These are phyloP conservation scores for Glareola pratincola DNA, from an alignment of 2,113 vertebrate genomes.

Conservation along the genomic window DNA sequence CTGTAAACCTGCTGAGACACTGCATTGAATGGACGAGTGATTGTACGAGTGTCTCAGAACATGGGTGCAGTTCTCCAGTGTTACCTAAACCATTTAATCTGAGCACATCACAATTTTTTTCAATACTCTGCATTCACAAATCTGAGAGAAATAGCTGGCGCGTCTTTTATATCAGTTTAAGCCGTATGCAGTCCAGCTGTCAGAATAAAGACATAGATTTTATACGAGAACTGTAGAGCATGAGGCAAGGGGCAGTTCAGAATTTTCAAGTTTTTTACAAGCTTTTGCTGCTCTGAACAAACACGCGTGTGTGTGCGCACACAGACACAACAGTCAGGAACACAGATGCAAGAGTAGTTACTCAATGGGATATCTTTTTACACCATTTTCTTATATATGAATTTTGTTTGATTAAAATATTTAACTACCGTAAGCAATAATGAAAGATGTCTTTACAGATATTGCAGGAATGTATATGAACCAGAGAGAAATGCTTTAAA, in stretches of 20 bases:
- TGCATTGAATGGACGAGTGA: constrained; percentile 41
- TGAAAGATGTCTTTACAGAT: constrained; percentile 70
- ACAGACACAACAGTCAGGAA: constrained; percentile 2
- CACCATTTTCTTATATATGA: constrained; percentile 53
- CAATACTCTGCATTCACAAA: constrained; percentile 64
- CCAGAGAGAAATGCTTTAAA: constrained; percentile 74
- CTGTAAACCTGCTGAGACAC: constrained; percentile 49
- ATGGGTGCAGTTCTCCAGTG: constrained; percentile 56
- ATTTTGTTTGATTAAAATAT: constrained; percentile 64
- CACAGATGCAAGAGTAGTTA: constrained; percentile 21
- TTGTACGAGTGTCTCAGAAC: constrained; percentile 63
- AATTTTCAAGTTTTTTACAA: constrained; percentile 64
- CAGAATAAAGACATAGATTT: constrained; percentile 65
- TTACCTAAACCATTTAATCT: constrained; percentile 68
- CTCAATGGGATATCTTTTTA: constrained; percentile 45
- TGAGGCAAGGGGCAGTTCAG: constrained; percentile 73
- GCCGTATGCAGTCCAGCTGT: constrained; percentile 71
- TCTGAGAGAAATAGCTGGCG: constrained; percentile 67
- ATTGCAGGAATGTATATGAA: constrained; percentile 73
- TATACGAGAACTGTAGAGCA: constrained; percentile 69
- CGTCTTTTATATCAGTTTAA: constrained; percentile 77
- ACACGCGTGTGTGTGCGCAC: background rate
- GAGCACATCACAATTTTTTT: constrained; percentile 69
- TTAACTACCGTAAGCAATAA: constrained; percentile 82
- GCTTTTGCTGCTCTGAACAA: constrained; percentile 46